phyloP scores from a whole-genome alignment of 2,888 invertebrate species.

The Octodonta nipae region DNA sequence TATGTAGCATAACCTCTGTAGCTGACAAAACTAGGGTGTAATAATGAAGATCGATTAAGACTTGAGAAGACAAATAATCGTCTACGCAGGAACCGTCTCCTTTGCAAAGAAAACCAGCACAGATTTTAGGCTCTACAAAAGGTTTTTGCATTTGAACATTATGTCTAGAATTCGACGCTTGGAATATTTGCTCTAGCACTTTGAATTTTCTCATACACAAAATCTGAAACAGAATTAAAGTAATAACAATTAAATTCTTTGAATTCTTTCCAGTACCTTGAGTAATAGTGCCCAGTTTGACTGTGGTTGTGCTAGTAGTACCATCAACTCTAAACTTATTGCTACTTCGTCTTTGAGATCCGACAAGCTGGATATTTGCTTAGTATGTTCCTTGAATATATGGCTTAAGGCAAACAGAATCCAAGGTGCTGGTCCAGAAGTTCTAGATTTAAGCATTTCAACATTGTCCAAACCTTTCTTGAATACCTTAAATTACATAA shows the following conservation, averaged over 20 bases:
- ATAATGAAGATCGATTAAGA: constrained; percentile 24
- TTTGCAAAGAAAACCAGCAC: constrained; percentile 58
- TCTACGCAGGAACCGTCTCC: constrained; percentile 43
- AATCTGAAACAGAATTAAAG: too few relatives aligned
- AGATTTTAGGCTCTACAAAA: constrained; percentile 29
- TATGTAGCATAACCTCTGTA: constrained; percentile 48
- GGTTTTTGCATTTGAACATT: constrained; percentile 19
- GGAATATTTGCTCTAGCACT: constrained; percentile 46
- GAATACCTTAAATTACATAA: constrained; percentile 37
- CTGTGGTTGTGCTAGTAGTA: constrained; percentile 62
- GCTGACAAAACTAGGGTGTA: constrained; percentile 50
- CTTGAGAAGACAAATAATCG: constrained; percentile 18
- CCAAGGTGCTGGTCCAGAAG: constrained; percentile 51
- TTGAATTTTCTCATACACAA: constrained; percentile 58
- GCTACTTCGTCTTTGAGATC: constrained; percentile 45
- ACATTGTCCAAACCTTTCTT: constrained; percentile 44
- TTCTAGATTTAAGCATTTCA: constrained; percentile 42
- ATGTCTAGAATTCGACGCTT: constrained; percentile 27
- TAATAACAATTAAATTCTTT: too few relatives aligned
- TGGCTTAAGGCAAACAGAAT: constrained; percentile 54
- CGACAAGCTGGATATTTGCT: constrained; percentile 26
- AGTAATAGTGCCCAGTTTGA: constrained; percentile 63
- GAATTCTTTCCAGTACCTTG: constrained; percentile 40
- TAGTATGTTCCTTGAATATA: constrained; percentile 38
- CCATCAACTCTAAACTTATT: constrained; percentile 55